These are phyloP conservation scores for Spilogale gracilis DNA, from an alignment of 2,113 vertebrate genomes.

Conservation along the genomic window DNA sequence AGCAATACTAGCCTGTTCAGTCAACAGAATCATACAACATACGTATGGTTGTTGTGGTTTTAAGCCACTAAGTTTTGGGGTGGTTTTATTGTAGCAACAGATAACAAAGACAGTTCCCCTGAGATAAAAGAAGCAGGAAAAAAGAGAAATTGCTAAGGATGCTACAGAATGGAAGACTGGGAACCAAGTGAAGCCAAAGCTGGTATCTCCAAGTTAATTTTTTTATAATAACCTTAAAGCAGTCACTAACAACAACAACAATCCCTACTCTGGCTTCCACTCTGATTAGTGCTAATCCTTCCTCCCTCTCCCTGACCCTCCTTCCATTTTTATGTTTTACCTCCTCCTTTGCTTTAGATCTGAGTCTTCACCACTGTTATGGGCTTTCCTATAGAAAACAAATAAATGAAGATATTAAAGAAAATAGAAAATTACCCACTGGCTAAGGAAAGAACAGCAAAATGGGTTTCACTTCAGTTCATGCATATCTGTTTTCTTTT, in stretches of 20 bases:
- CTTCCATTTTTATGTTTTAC: constrained; percentile 79
- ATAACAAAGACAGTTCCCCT: background rate
- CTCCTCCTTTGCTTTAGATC: constrained; percentile 92
- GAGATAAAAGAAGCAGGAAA: background rate
- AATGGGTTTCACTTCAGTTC: background rate
- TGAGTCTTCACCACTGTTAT: constrained; percentile 89
- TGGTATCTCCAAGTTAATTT: background rate
- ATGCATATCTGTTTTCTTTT: too few relatives aligned
- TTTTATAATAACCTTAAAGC: background rate
- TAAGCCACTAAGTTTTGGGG: background rate
- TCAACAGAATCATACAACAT: background rate
- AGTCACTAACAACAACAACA: background rate
- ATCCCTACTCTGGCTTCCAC: background rate
- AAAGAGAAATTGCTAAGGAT: constrained; percentile 4
- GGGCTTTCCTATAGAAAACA: constrained; percentile 88
- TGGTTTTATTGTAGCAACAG: background rate
- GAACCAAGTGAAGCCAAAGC: background rate
- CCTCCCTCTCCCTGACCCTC: background rate
- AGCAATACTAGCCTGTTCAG: background rate
- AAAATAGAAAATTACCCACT: background rate
- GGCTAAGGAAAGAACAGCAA: background rate
- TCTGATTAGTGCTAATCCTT: background rate
- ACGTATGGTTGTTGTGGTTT: background rate
- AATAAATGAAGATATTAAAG: constrained; percentile 68
- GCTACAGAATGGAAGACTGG: background rate